Percentiles rank a stretch among this genome's conserved stretches.
Conservation (phyloP, 2,888 invertebrate genomes). For the Ectropis crepuscularia region DNA sequence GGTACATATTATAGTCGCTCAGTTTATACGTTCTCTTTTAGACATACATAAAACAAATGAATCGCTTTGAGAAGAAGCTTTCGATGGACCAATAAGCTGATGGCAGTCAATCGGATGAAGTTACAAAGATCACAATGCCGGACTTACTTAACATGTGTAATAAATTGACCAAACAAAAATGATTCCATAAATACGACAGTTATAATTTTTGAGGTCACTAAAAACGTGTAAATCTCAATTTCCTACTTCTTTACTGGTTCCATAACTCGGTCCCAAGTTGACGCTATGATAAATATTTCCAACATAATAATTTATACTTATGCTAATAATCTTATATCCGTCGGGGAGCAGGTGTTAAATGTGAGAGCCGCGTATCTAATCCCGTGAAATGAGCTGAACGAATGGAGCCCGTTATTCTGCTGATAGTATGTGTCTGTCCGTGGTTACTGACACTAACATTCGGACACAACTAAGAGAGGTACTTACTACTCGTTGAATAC, state of each 20-base stretch:
- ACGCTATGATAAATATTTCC: constrained; percentile 18
- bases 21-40: too few relatives aligned
- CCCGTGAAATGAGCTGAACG: constrained; percentile 36
- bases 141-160: too few relatives aligned
- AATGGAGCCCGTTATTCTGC: constrained; percentile 32
- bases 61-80: too few relatives aligned
- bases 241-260: constrained; percentile 8
- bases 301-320: constrained; percentile 30
- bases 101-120: too few relatives aligned
- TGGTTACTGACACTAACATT: not conserved
- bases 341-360: constrained; percentile 18
- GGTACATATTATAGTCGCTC: too few relatives aligned
- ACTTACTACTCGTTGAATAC: too few relatives aligned
- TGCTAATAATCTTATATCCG: constrained; percentile 28
- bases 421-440: constrained; percentile 20
- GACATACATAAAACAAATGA: too few relatives aligned
- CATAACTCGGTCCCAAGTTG: constrained; percentile 17
- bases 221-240: constrained; percentile 8
- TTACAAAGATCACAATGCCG: too few relatives aligned
- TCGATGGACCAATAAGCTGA: too few relatives aligned
- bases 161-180: too few relatives aligned
- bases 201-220: constrained; percentile 7
- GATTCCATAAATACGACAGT: too few relatives aligned
- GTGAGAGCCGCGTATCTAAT: constrained; percentile 25
- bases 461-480: not conserved